Evolutionary conservation across 2,113 vertebrate genomes (phyloP).

Genomic region (Falcunculus frontatus): DNA sequence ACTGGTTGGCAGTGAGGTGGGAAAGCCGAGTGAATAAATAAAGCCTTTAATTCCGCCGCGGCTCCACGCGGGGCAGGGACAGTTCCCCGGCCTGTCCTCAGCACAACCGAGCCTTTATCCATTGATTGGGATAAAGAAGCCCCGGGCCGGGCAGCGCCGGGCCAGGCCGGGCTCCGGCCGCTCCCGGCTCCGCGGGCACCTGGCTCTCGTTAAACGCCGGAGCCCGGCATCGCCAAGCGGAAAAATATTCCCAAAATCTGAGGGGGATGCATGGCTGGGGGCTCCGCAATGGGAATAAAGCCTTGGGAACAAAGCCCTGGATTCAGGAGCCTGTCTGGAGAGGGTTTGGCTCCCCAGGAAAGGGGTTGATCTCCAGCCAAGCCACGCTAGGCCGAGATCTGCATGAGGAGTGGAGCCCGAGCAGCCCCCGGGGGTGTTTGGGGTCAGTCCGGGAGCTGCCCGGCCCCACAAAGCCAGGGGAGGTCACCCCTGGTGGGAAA

Average conservation of each 20-base stretch:
- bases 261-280: background rate
- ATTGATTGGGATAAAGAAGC: background rate
- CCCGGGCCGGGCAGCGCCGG: fast-evolving
- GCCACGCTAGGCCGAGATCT: background rate
- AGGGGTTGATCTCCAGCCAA: background rate
- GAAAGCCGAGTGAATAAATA: background rate
- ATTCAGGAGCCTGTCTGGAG: background rate
- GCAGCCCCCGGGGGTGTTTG: fast-evolving
- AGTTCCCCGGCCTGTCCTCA: background rate
- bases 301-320: background rate
- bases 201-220: background rate
- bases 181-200: background rate
- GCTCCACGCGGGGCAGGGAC: background rate
- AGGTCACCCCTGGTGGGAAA: background rate
- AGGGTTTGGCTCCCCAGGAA: background rate
- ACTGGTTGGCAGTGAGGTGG: background rate
- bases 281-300: background rate
- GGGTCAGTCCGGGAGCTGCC: background rate
- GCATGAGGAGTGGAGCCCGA: fast-evolving
- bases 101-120: background rate
- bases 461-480: background rate
- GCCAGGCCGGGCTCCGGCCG: background rate
- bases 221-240: background rate
- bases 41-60: background rate
- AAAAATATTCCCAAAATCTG: background rate